Evolutionary conservation across 2,797 vertebrate species (phyloP), one percentile per base, ranked within the genome.

Genomic region (Heliangelus exortis): DNA sequence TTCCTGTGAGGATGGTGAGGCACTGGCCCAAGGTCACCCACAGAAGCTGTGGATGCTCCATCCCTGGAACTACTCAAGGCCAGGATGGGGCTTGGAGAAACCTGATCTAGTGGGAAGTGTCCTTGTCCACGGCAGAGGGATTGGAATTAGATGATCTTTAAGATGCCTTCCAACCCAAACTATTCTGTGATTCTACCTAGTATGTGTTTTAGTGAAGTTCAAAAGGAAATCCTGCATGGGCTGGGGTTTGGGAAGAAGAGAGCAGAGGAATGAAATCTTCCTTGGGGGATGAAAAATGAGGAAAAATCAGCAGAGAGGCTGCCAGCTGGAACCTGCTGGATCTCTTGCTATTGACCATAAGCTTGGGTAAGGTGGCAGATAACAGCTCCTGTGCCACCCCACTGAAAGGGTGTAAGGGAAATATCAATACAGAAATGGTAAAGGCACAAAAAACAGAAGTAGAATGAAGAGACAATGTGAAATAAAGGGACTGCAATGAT

Each of bases 391-490:
- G 31, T 34, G 86, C 89, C 84, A 89, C 55, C 74, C 83, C 68
- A 57, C 75, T 82, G 69, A 80, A 87, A 87, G 95, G 95, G 67
- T 33, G 66, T 68, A 53, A 58, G 43, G 48, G 58, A 96, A 95
- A 84, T 85, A 90, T 82, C 58, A 71, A 89, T 84, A 71, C 51
- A 25, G 54, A 92, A 84, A 94, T 58, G 72, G 89, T 87, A 87
- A 92, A 93, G 53, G 84, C 47, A 78, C 41, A 36, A 55, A 50
- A 16, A 34, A 50, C 47, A 15, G 72, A 57, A 57, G 22, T 55
- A 76, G 75, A 95, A 21, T 54, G 69, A 87, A 82, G 67, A 17
- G 2, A 73, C 58, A 22, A 69, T 23, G 22, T 68, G 79, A 90
- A 95, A 91, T 90, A 82, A 85, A 34, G 19, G 47, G 25, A 41